Evolutionary conservation across 2,113 vertebrate species (phyloP).

Genomic region (Miniopterus natalensis): DNA sequence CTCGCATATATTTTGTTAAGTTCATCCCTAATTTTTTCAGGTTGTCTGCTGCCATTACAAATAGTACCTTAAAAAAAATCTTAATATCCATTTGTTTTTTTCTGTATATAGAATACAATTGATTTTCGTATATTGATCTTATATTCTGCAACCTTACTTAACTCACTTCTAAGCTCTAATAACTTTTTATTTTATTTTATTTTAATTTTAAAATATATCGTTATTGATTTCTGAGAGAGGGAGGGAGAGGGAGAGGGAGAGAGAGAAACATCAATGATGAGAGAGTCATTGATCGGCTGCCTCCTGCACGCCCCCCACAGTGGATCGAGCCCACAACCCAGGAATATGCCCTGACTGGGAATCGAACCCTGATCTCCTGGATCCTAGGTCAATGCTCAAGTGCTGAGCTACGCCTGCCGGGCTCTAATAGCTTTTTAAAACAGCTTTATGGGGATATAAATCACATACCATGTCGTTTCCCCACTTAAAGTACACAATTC

Average conservation of each 20-base stretch:
- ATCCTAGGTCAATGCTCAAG: too few species aligned
- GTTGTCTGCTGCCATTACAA: slow-evolving; percentile 16
- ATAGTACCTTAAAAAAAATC: neutral
- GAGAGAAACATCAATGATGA: too few species aligned
- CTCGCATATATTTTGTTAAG: neutral
- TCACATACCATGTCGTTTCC: neutral
- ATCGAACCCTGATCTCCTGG: too few species aligned
- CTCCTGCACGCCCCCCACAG: too few species aligned
- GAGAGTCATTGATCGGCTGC: too few species aligned
- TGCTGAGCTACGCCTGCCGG: too few species aligned
- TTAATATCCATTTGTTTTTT: slow-evolving; percentile 24
- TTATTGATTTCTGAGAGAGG: too few species aligned
- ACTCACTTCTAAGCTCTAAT: neutral
- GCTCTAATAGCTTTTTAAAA: neutral
- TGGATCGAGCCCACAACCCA: too few species aligned
- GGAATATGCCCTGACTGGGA: too few species aligned
- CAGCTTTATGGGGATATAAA: slow-evolving; percentile 17
- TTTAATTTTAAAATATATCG: too few species aligned
- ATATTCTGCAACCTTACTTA: slow-evolving; percentile 30
- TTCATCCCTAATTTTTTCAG: neutral
- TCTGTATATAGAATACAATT: slow-evolving; percentile 12
- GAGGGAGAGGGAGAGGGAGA: too few species aligned
- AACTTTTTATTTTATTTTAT: neutral
- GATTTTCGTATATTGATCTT: slow-evolving; percentile 39
- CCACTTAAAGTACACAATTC: neutral